These are phyloP conservation scores for Pherbina coryleti DNA, from an alignment of 2,888 invertebrate genomes.

Conservation along the genomic window DNA sequence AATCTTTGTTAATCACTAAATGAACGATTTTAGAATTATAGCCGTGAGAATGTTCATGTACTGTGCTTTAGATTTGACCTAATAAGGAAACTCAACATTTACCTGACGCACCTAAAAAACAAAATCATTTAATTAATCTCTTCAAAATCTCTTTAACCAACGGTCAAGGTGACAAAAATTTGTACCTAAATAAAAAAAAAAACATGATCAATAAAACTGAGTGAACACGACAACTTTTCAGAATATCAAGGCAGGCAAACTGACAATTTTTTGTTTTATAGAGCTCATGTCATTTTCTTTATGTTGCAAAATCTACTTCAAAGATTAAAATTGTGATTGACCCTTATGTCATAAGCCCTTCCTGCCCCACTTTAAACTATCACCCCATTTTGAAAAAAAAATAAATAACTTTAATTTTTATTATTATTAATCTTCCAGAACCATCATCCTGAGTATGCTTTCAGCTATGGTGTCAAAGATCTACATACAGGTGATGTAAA, in stretches of 20 bases:
- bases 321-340: too few relatives aligned
- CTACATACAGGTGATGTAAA: conserved; percentile 73
- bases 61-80: neutral
- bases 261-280: too few relatives aligned
- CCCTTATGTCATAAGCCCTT: too few relatives aligned
- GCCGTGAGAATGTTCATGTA: neutral
- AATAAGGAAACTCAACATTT: neutral
- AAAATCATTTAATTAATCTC: neutral
- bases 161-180: neutral
- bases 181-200: neutral
- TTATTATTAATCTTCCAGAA: conserved; percentile 62
- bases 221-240: too few relatives aligned
- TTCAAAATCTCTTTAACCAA: too few relatives aligned
- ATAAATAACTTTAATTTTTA: neutral
- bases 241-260: too few relatives aligned
- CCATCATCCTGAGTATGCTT: conserved; percentile 72
- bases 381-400: too few relatives aligned
- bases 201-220: neutral
- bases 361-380: too few relatives aligned
- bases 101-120: neutral
- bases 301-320: too few relatives aligned
- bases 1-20: too few relatives aligned
- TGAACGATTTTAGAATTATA: too few relatives aligned
- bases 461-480: conserved; percentile 74
- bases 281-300: too few relatives aligned